phyloP scores from a whole-genome alignment of 2,888 invertebrate genomes.

The Gari tellinella region DNA sequence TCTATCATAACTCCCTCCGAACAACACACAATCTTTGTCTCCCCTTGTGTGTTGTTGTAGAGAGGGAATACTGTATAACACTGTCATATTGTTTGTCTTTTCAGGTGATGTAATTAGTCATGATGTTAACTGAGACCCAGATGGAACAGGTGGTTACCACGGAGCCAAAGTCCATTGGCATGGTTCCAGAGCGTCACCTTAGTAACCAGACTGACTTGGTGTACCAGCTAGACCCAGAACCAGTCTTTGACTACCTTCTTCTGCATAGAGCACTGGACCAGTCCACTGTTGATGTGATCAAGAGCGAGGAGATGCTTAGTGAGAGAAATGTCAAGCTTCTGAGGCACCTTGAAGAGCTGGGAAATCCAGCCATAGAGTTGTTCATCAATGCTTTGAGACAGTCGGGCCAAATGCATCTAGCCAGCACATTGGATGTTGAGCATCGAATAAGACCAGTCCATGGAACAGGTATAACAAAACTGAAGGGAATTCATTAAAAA shows the following conservation, averaged over 20 bases:
- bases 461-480: constrained; percentile 68
- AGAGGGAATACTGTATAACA: too few species aligned
- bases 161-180: not conserved
- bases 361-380: constrained; percentile 76
- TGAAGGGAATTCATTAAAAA: too few species aligned
- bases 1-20: too few species aligned
- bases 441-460: constrained; percentile 78
- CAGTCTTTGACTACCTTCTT: constrained; percentile 81
- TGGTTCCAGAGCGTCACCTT: constrained; percentile 50
- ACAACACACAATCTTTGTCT: too few species aligned
- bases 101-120: too few species aligned
- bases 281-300: constrained; percentile 66
- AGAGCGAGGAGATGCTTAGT: constrained; percentile 66
- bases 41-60: too few species aligned
- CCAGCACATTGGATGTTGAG: constrained; percentile 79
- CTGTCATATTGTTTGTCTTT: too few species aligned
- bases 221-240: constrained; percentile 80
- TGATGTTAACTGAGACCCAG: too few species aligned
- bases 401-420: constrained; percentile 82
- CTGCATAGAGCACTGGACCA: constrained; percentile 80
- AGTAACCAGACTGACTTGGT: constrained; percentile 76
- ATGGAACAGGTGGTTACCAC: too few species aligned
- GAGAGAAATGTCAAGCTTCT: constrained; percentile 78
- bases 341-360: constrained; percentile 76
- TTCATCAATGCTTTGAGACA: constrained; percentile 82